Evolutionary conservation across 1,140 invertebrate genomes (phyloP), one percentile per base, ranked within the genome.

Genomic region (Ditylenchus dipsaci): DNA sequence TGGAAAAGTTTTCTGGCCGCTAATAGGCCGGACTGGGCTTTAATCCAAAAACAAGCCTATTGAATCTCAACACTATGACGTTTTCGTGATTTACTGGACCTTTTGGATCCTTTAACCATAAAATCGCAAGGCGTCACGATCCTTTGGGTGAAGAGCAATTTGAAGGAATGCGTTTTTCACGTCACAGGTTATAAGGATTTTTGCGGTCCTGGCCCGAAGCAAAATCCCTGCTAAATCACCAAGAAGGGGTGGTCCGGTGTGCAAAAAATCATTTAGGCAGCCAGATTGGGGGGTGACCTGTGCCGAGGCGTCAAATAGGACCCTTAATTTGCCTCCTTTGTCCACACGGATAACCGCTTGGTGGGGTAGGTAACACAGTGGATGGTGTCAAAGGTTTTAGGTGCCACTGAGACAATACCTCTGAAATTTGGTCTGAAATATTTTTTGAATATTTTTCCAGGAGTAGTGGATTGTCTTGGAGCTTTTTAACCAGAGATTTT

Each of bases 161-260:
- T 30, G 26, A 1, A 72, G 42, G 58, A 69, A 69, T 0, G 68
- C 68, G 1, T 73, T 60, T 13, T 69, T 68, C 1, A 69, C 58
- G 42, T 69, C 68, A 8, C 38, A 42, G 0, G 30, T 60, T 0
- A 49, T 27, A 0, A 45, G 27, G n/a, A 8, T 38, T 65, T 67
- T 67, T 11, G 65, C 30, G 8, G 27, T 15, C 29, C 65, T 17
- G 60, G 61, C 33, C 1, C 60, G 13, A 1, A 67, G n/a, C 0
- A 67, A 11, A 7, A 29, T 21, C 17, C 65, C 65, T 23, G 33
- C 29, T 1, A 67, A 30, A 9, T 67, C 57, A 11, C 42, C 27
- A 5, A 63, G 11, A 1, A 64, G 49, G 8, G 30, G 30, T 0
- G 63, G 57, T 1, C 65, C 65, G 3, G 30, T 17, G 1, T 42